Conservation (phyloP, 2,888 invertebrate species). For the Caenorhabditis uteleia region DNA sequence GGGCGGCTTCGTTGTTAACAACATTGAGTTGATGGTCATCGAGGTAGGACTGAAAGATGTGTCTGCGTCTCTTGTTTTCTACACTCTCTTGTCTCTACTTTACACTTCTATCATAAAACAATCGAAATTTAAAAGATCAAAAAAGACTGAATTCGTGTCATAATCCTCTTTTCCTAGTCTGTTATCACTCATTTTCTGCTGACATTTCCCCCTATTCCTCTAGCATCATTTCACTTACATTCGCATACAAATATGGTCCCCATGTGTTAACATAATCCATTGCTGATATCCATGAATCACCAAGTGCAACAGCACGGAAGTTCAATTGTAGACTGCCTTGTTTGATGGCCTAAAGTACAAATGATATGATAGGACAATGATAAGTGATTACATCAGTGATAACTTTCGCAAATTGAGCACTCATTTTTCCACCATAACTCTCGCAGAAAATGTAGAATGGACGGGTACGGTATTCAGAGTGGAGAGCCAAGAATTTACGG, state of each 20-base stretch:
- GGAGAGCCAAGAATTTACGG: slow-evolving; percentile 77
- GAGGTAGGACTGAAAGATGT: slow-evolving; percentile 53
- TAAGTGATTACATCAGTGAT: slow-evolving; percentile 71
- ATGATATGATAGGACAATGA: not conserved
- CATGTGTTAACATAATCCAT: slow-evolving; percentile 84
- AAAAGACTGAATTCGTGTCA: too few relatives aligned
- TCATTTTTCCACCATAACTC: slow-evolving; percentile 93
- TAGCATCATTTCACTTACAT: slow-evolving; percentile 75
- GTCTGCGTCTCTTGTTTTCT: too few relatives aligned
- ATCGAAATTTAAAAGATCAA: not conserved
- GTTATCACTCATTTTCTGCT: not conserved
- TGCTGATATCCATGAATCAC: slow-evolving; percentile 89
- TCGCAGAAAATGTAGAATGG: slow-evolving; percentile 86
- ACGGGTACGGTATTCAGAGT: slow-evolving; percentile 79
- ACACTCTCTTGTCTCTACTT: too few relatives aligned
- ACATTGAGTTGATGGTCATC: slow-evolving; percentile 52
- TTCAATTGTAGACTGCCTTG: slow-evolving; percentile 74
- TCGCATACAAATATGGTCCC: slow-evolving; percentile 81
- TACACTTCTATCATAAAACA: too few relatives aligned
- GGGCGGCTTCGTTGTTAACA: slow-evolving; percentile 40
- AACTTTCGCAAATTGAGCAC: slow-evolving; percentile 80
- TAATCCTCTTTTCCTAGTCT: too few relatives aligned
- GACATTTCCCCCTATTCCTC: too few relatives aligned
- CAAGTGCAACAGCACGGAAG: slow-evolving; percentile 82
- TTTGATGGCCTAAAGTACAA: slow-evolving; percentile 75